These are phyloP conservation scores for Arctopsyche grandis DNA, from an alignment of 1,140 invertebrate genomes.

Conservation along the genomic window DNA sequence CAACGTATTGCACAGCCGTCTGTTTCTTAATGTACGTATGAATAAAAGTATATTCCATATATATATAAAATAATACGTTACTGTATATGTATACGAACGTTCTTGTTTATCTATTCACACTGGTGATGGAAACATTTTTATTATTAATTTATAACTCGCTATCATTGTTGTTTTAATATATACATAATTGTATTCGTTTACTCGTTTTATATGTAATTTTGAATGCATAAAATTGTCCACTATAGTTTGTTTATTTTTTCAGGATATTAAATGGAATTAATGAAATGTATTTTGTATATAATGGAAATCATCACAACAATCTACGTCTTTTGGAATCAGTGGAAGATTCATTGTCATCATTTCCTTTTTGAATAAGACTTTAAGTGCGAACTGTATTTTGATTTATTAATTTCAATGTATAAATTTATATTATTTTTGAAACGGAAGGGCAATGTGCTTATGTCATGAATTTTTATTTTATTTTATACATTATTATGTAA, in stretches of 20 bases:
- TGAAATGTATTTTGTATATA: slow-evolving; percentile 50
- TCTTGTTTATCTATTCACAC: background rate
- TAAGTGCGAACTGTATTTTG: background rate
- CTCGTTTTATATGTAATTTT: background rate
- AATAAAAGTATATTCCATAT: background rate
- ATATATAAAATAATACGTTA: no score
- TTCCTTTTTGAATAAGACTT: background rate
- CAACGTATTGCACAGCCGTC: slow-evolving; percentile 42
- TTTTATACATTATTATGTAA: background rate
- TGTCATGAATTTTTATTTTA: slow-evolving; percentile 25
- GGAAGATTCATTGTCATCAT: background rate
- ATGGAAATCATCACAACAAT: slow-evolving; percentile 41
- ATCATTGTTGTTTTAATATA: background rate
- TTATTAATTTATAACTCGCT: background rate
- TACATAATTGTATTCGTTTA: background rate
- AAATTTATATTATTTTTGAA: slow-evolving; percentile 33
- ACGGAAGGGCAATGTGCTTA: slow-evolving; percentile 53
- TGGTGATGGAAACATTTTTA: background rate
- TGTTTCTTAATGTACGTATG: slow-evolving; percentile 50
- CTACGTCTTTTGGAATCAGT: slow-evolving; percentile 12
- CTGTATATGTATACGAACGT: background rate
- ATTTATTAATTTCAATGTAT: background rate
- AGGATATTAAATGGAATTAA: slow-evolving; percentile 55
- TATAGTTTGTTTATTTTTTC: slow-evolving; percentile 37
- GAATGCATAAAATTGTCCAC: background rate